Percentiles rank a stretch among this genome's conserved stretches.
These are phyloP conservation scores for Chrosomus eos DNA, from an alignment of 2,797 vertebrate genomes.

Conservation along the genomic window DNA sequence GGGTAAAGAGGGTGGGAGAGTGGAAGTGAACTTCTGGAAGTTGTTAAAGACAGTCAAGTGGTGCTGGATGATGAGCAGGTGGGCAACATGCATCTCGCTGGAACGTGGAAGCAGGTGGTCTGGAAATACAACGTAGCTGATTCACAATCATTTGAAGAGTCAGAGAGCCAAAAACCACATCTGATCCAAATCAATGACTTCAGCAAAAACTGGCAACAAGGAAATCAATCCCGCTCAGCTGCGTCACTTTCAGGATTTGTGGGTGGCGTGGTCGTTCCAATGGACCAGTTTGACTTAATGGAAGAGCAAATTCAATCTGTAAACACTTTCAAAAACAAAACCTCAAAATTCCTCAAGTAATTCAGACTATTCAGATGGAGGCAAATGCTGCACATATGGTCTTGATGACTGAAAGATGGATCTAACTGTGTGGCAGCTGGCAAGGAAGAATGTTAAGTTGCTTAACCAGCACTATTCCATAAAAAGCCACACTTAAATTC, in stretches of 20 bases:
- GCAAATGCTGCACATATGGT: slow-evolving; percentile 42
- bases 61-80: slow-evolving; percentile 32
- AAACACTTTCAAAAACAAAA: slow-evolving; percentile 43
- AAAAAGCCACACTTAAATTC: slow-evolving; percentile 27
- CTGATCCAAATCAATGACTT: slow-evolving; percentile 28
- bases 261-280: slow-evolving; percentile 15
- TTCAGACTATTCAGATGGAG: slow-evolving; percentile 32
- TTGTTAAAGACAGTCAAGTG: slow-evolving; percentile 40
- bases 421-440: slow-evolving; percentile 49
- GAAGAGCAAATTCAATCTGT: slow-evolving; percentile 46
- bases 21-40: slow-evolving; percentile 50
- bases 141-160: slow-evolving; percentile 22
- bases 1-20: slow-evolving; percentile 25
- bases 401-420: slow-evolving; percentile 37
- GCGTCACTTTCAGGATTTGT: not conserved
- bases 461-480: slow-evolving; percentile 39
- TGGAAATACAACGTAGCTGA: slow-evolving; percentile 17
- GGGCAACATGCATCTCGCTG: slow-evolving; percentile 11
- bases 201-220: not conserved
- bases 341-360: slow-evolving; percentile 39
- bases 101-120: slow-evolving; percentile 43
- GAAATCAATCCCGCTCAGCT: slow-evolving; percentile 2
- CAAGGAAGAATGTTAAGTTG: slow-evolving; percentile 15
- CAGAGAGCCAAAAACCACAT: not conserved
- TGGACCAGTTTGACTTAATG: slow-evolving; percentile 28